Evolutionary conservation across 2,113 vertebrate genomes (phyloP).

Genomic region (Oriolus oriolus): DNA sequence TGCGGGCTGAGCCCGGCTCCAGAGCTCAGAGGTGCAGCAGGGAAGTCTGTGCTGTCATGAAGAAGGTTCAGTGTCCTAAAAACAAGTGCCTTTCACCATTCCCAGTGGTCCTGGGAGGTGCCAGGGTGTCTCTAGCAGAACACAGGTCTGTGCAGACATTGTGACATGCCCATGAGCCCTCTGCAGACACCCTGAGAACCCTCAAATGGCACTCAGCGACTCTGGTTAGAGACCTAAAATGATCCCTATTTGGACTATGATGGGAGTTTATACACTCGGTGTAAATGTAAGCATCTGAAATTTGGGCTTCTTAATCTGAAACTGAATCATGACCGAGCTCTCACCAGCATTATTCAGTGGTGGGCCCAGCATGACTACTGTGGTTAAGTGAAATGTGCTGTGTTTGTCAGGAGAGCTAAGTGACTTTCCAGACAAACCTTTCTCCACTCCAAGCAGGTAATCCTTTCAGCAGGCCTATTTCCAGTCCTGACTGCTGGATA

Average conservation of each 20-base stretch:
- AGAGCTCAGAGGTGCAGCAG: background rate
- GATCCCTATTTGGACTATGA: background rate
- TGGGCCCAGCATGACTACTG: background rate
- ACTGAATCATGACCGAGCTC: background rate
- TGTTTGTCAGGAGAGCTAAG: background rate
- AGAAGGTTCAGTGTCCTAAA: background rate
- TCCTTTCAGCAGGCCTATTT: background rate
- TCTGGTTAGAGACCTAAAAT: background rate
- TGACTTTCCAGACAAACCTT: background rate
- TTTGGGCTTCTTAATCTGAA: background rate
- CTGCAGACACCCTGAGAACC: background rate
- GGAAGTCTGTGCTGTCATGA: accelerated
- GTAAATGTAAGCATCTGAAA: background rate
- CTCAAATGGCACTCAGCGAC: background rate
- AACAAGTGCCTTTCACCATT: background rate
- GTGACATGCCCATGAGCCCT: accelerated
- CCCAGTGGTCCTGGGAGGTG: background rate
- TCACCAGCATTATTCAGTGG: background rate
- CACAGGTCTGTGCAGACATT: background rate
- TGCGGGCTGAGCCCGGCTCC: background rate
- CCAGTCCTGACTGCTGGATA: background rate
- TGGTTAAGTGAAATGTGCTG: background rate
- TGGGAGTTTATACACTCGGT: background rate
- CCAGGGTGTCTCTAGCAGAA: background rate
- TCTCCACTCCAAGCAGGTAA: background rate